phyloP scores from a whole-genome alignment of 2,888 invertebrate genomes.

The Caenorhabditis doughertyi region DNA sequence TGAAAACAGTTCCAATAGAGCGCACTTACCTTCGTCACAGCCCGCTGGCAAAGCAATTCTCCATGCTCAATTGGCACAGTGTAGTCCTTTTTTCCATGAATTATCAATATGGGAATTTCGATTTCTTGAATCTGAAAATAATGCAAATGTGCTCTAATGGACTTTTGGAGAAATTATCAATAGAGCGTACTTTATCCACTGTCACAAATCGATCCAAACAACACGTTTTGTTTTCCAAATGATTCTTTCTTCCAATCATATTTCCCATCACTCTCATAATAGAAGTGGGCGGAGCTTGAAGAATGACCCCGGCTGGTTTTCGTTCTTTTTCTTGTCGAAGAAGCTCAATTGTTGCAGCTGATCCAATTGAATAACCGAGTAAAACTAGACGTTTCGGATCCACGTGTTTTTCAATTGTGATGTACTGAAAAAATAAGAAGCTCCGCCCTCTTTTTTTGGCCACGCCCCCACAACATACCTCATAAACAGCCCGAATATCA shows the following conservation, averaged over 20 bases:
- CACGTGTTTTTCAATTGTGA: conserved; percentile 56
- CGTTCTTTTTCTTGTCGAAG: conserved; percentile 21
- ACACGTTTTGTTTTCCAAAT: conserved; percentile 56
- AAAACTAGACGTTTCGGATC: conserved; percentile 68
- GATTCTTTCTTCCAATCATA: conserved; percentile 51
- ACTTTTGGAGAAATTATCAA: too few species aligned
- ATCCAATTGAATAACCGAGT: conserved; percentile 75
- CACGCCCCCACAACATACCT: conserved; percentile 25
- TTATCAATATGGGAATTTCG: conserved; percentile 69
- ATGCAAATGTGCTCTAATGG: too few species aligned
- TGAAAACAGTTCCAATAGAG: neutral
- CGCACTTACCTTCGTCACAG: conserved; percentile 29
- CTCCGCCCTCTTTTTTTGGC: too few species aligned
- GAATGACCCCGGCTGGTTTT: conserved; percentile 69
- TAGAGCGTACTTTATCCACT: conserved; percentile 57
- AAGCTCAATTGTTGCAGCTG: conserved; percentile 68
- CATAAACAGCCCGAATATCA: conserved; percentile 73
- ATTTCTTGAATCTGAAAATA: conserved; percentile 70
- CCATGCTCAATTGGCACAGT: conserved; percentile 75
- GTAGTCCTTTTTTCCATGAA: conserved; percentile 74
- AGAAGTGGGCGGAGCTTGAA: conserved; percentile 74
- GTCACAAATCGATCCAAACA: conserved; percentile 70
- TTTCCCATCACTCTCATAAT: conserved; percentile 66
- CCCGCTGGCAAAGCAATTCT: conserved; percentile 60
- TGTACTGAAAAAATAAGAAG: conserved; percentile 57